These are phyloP conservation scores for Sphaerolaimus hirsutus DNA, from an alignment of 2,888 invertebrate genomes.

Conservation along the genomic window DNA sequence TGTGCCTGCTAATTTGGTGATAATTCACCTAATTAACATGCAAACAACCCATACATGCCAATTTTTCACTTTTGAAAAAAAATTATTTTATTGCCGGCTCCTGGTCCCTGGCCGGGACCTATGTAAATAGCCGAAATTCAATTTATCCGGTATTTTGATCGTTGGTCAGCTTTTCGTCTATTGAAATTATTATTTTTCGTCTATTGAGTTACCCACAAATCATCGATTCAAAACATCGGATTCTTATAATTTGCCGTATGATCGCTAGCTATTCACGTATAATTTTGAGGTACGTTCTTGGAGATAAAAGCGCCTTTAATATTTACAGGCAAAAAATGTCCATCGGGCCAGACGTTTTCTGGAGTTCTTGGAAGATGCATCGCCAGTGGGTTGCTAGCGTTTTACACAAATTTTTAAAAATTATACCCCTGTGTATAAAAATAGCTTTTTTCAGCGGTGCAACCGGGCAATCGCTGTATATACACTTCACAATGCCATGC, in stretches of 20 bases:
- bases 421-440: neutral
- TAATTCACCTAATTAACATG: too few relatives aligned
- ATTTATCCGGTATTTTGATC: too few relatives aligned
- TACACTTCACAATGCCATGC: conserved; percentile 24
- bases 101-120: too few relatives aligned
- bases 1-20: too few relatives aligned
- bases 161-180: too few relatives aligned
- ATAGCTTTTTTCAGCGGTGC: conserved; percentile 13
- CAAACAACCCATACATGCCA: too few relatives aligned
- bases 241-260: too few relatives aligned
- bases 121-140: too few relatives aligned
- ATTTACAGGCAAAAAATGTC: conserved; percentile 12
- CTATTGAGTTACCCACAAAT: neutral
- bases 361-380: conserved; percentile 20
- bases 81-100: too few relatives aligned
- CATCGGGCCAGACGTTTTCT: conserved; percentile 16
- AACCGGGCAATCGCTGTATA: conserved; percentile 20
- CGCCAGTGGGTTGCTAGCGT: conserved; percentile 11
- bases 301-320: neutral
- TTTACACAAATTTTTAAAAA: neutral
- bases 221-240: neutral
- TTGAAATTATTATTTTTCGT: neutral
- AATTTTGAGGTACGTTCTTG: too few relatives aligned
- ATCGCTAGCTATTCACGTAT: too few relatives aligned
- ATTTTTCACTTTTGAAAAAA: too few relatives aligned